Base-by-base conservation (phyloP, 2,888 invertebrate species). In the Sphecodes monilicornis region DNA sequence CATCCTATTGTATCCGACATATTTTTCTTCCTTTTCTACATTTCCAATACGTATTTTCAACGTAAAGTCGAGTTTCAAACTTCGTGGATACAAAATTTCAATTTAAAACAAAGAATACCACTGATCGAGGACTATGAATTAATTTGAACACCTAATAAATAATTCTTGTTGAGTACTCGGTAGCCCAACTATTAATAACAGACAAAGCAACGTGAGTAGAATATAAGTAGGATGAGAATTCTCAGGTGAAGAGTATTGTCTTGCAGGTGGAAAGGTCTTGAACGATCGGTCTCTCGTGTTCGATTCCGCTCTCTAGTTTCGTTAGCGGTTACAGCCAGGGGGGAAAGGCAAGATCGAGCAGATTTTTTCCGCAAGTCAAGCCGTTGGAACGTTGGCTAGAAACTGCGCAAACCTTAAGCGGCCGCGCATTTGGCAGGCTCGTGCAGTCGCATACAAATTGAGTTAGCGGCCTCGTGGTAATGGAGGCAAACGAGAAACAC, bases 371-470 rank as follows among this genome's bases (percentile, higher is more conserved):
- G 80, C 78, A 60, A 80, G 80, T 80, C 69, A 32, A 83, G 88
- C n/a, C 10, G 66, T 43, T 78, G 88, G 86, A 89, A 88, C 84
- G 66, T 81, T 74, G 78, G 77, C 88, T 88, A 89, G 90, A 90
- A 90, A 90, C 90, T 87, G 88, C 18, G 88, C 89, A 91, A 92
- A 93, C 93, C 93, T 92, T 92, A 93, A 92, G 90, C 91, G 85
- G 86, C 79, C 71, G 92, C 90, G 91, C 93, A 93, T 93, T 93
- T 93, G 92, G 92, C 90, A 85, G 90, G 90, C 90, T 92, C 90
- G 92, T 92, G 90, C 91, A 92, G 91, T 90, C 91, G 93, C 93
- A 93, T 93, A 93, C 93, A 93, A 93, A 93, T 93, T 93, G 91
- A 93, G 93, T 93, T 93, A 93, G 93, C 93, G 92, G 89, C 89